Evolutionary conservation across 2,113 vertebrate genomes (phyloP).

Genomic region (Aix galericulata): DNA sequence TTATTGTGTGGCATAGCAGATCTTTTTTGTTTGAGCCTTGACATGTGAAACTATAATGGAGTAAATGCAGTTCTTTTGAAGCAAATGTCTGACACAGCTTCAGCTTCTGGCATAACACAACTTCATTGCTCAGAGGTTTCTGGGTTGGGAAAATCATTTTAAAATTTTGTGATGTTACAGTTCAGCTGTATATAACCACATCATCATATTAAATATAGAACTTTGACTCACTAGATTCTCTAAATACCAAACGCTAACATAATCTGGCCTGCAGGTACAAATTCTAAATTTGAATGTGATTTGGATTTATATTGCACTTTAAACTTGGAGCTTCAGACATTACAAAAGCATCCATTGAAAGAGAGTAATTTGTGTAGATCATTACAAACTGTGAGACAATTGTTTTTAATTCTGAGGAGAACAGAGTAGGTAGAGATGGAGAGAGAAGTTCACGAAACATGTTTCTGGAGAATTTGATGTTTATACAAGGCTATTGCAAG

Average conservation of each 20-base stretch:
- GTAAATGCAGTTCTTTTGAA: neutral
- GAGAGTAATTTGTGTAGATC: neutral
- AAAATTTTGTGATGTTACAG: neutral
- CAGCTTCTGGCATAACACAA: neutral
- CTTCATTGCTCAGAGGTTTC: neutral
- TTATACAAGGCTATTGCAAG: neutral
- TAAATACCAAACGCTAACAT: slow-evolving; percentile 36
- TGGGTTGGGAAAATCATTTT: neutral
- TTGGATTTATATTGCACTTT: neutral
- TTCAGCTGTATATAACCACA: neutral
- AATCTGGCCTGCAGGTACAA: neutral
- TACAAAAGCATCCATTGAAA: neutral
- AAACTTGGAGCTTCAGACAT: neutral
- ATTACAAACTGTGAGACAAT: neutral
- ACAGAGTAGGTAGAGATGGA: neutral
- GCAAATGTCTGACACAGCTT: neutral
- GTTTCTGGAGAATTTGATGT: neutral
- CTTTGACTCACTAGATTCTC: slow-evolving; percentile 9
- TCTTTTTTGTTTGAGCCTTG: neutral
- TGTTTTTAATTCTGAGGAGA: neutral
- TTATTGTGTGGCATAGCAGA: neutral
- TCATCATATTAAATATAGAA: slow-evolving; percentile 38
- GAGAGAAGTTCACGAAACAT: neutral
- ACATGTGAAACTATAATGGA: neutral
- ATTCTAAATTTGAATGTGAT: slow-evolving; percentile 15